These are phyloP conservation scores for Pagrus major DNA, from an alignment of 2,113 vertebrate species.

Conservation along the genomic window DNA sequence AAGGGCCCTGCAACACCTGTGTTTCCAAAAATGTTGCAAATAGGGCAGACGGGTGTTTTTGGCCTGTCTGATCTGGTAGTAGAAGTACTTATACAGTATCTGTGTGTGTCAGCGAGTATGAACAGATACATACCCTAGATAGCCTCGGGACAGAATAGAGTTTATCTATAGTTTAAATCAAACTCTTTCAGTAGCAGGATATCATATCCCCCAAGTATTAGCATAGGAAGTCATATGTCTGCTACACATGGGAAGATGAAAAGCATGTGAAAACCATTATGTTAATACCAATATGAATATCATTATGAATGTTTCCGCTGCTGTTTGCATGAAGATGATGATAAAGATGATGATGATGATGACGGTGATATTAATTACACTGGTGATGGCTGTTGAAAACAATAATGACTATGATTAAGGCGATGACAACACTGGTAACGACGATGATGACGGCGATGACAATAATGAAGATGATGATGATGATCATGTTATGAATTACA, in stretches of 20 bases:
- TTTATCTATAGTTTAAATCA: background rate
- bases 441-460: conserved; percentile 5
- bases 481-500: background rate
- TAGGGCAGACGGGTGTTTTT: conserved; percentile 58
- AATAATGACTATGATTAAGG: conserved; percentile 14
- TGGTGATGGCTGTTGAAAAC: background rate
- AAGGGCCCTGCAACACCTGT: conserved; percentile 66
- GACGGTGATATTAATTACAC: conserved; percentile 36
- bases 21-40: conserved; percentile 74
- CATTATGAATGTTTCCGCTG: conserved; percentile 16
- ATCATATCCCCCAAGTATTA: background rate
- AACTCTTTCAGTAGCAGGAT: background rate
- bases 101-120: background rate
- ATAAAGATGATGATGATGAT: conserved; percentile 24
- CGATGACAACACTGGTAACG: conserved; percentile 9
- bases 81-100: conserved; percentile 12
- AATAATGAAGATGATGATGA: background rate
- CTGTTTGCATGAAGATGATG: conserved; percentile 20
- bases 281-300: conserved; percentile 38
- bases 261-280: conserved; percentile 10
- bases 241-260: conserved; percentile 3
- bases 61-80: conserved; percentile 46
- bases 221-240: background rate
- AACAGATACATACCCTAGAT: conserved; percentile 2
- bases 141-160: background rate